Evolutionary conservation across 2,888 invertebrate genomes (phyloP), one percentile per base, ranked within the genome.

Genomic region (Anodontia alba): DNA sequence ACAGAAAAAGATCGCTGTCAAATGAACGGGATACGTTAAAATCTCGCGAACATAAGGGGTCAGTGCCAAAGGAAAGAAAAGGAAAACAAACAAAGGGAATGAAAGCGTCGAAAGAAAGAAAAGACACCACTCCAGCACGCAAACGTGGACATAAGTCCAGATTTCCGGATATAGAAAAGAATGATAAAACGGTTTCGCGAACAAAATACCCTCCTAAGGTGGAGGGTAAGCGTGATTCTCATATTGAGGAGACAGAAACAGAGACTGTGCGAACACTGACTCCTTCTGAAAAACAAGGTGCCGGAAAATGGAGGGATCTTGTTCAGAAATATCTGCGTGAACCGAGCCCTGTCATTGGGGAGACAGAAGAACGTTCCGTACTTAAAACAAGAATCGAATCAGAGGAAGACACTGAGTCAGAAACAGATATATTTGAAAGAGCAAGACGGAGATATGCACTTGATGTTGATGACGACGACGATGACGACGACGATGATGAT

Each of bases 371-470:
- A 31, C 77, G 75, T 77, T 84, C 81, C 42, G 76, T 84, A 54
- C 82, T 78, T 51, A 84, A 78, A 70, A 80, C 62, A 29, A 87
- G 84, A 43, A 57, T 81, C n/a, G 84, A 86, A 38, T 85, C 88
- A 1, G 89, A 90, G 33, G 89, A 89, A 73, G 84, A 87, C 42
- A 86, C 87, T 31, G 86, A 81, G 76, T 82, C 84, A 29, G 88
- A 86, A 26, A 43, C 76, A 38, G 89, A 90, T 73, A 89, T 90
- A 54, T 91, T 91, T 82, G 89, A 89, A 76, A 77, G 90, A 69
- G 86, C 89, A 17, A 82, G 88, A 66, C 85, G 82, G 77, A 87
- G 89, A 75, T 90, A 90, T 73, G 84, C 84, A 49, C 54, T 90
- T 26, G 81, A 87, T 73, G 82, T 89, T 43, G 88, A 88, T 57